These are phyloP conservation scores for Drosophila gunungcola DNA, from an alignment of 1,140 invertebrate genomes.

Conservation along the genomic window DNA sequence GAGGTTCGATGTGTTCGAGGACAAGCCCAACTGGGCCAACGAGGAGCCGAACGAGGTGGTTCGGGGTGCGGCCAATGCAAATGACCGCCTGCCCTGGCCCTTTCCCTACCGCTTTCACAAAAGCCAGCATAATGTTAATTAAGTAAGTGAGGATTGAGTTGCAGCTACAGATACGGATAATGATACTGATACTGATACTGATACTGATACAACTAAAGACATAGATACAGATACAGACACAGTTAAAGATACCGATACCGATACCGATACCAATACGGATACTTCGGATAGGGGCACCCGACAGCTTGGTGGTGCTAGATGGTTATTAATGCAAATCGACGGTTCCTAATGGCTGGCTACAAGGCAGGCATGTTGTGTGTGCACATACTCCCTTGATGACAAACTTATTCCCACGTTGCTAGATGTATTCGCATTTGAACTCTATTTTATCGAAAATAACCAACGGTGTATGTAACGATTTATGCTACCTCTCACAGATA, in stretches of 20 bases:
- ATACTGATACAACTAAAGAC: conserved; percentile 28
- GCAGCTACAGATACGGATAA: conserved; percentile 21
- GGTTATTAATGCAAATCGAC: conserved; percentile 74
- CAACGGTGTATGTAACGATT: conserved; percentile 64
- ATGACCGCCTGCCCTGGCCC: conserved; percentile 59
- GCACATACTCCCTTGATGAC: conserved; percentile 65
- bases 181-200: conserved; percentile 21
- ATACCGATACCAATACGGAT: conserved; percentile 18
- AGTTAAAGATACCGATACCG: conserved; percentile 28
- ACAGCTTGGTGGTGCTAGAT: conserved; percentile 47
- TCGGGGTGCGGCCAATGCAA: conserved; percentile 40
- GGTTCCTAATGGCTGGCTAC: conserved; percentile 77
- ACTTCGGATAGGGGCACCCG: conserved; percentile 13
- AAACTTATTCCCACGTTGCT: conserved; percentile 39
- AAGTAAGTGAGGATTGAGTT: conserved; percentile 35
- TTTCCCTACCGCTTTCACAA: conserved; percentile 71
- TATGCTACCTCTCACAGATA: conserved; percentile 74
- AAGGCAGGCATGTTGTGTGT: conserved; percentile 78
- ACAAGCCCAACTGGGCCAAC: conserved; percentile 50
- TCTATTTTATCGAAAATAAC: conserved; percentile 57
- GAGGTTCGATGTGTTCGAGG: conserved; percentile 30
- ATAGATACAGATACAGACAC: conserved; percentile 27
- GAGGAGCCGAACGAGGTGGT: conserved; percentile 43
- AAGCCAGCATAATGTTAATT: conserved; percentile 65
- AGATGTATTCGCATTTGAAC: conserved; percentile 56